These are phyloP conservation scores for Amphipoea oculea DNA, from an alignment of 2,888 invertebrate genomes.

Conservation along the genomic window DNA sequence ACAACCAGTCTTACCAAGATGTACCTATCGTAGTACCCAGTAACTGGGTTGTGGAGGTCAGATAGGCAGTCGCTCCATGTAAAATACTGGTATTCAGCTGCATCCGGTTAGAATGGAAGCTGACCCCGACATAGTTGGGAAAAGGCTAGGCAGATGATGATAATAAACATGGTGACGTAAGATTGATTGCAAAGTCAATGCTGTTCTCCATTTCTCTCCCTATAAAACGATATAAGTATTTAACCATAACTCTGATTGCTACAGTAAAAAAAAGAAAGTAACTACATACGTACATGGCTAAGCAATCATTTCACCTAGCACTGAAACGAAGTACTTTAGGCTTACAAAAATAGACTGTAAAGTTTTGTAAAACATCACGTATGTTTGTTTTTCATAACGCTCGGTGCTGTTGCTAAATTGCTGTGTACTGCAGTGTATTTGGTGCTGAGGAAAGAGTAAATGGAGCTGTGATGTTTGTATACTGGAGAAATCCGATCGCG, in stretches of 20 bases:
- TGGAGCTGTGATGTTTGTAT: slow-evolving; percentile 15
- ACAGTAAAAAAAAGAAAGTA: background rate
- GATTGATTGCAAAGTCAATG: too few species aligned
- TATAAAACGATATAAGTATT: background rate
- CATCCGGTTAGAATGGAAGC: too few species aligned
- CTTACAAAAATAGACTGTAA: slow-evolving; percentile 46
- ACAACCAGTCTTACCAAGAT: too few species aligned
- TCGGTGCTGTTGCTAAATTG: slow-evolving; percentile 10
- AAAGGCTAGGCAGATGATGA: too few species aligned
- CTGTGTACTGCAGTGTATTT: background rate
- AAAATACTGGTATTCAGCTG: too few species aligned
- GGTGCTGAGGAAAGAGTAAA: slow-evolving; percentile 1
- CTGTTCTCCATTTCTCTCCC: background rate
- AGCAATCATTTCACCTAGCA: slow-evolving; percentile 26
- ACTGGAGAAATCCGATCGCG: background rate
- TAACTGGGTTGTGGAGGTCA: too few species aligned
- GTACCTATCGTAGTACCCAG: too few species aligned
- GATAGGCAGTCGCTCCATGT: too few species aligned
- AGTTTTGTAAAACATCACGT: slow-evolving; percentile 53
- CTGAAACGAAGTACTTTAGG: slow-evolving; percentile 36
- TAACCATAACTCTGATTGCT: background rate
- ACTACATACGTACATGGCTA: background rate
- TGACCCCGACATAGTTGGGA: too few species aligned
- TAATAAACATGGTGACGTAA: too few species aligned
- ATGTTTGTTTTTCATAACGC: slow-evolving; percentile 58